Evolutionary conservation across 2,797 vertebrate species (phyloP), one percentile per base, ranked within the genome.

Genomic region (Enteromius treurensis): DNA sequence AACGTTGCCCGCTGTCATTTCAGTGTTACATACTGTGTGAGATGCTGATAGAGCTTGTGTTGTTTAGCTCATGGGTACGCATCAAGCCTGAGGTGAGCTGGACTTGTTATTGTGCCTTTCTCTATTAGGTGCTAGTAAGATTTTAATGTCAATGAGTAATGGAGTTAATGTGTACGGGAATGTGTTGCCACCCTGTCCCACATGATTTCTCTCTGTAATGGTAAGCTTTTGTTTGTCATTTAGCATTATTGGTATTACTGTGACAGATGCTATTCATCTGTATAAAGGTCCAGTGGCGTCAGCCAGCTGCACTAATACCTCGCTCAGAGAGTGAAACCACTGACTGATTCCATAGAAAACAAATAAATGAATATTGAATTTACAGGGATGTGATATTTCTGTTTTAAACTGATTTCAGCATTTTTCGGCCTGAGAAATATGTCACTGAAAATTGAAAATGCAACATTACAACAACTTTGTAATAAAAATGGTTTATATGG

Each of bases 51-150:
- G n/a, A 51, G 40, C 34, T 69, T 23, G 47, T 79, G 45, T 45
- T 60, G 42, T 67, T 74, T 74, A 55, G 68, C 68, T 74, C 58
- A 81, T 2, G 67, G 74, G 34, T 73, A 82, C 19, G 32, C 80
- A 40, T 81, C n/a, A 9, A 74, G 26, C 69, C 40, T 73, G 7
- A 80, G 29, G 40, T 80, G 70, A 65, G 77, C 42, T 78, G 76
- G n/a, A 76, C 10, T 67, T 53, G 73, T 74, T 68, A 55, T 68
- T 42, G 5, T 76, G 81, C 51, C 76, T 82, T 67, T 67, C 13
- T 55, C 40, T 70, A 29, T 69, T 65, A 82, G 47, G 74, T 82
- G 40, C 62, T 42, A 74, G 58, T 84, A 55, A 67, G 37, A 67
- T 77, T 58, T 82, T 32, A 68, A 77, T 65, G 45, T 64, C 21